A percentile compares a stretch with the other conserved stretches of the same genome.
These are phyloP conservation scores for Eristalis tenax DNA, from an alignment of 2,888 invertebrate species.

Conservation along the genomic window DNA sequence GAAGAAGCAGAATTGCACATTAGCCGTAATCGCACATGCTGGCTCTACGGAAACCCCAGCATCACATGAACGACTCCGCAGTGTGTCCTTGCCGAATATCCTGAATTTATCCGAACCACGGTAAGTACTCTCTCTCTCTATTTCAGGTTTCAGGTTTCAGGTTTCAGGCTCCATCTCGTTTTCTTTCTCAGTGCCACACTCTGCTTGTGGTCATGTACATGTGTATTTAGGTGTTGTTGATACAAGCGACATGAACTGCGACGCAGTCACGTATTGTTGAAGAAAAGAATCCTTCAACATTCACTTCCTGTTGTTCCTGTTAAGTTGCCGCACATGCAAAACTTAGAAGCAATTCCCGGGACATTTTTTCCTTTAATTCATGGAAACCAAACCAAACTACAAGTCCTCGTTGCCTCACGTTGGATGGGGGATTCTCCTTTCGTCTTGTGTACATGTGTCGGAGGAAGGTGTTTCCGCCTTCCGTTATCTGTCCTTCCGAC, in stretches of 20 bases:
- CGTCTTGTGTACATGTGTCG: neutral
- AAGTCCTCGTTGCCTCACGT: neutral
- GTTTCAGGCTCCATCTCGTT: neutral
- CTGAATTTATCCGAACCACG: constrained; percentile 66
- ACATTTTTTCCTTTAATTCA: constrained; percentile 42
- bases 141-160: neutral
- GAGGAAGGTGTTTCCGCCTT: constrained; percentile 42
- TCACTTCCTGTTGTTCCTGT: constrained; percentile 23
- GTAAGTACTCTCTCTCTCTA: constrained; percentile 61
- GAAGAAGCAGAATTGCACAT: constrained; percentile 51
- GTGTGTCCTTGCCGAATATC: constrained; percentile 76
- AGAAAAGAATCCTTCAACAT: constrained; percentile 23
- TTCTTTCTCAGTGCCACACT: neutral
- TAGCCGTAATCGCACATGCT: constrained; percentile 57
- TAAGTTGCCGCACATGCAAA: neutral
- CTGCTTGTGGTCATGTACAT: neutral
- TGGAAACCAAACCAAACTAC: constrained; percentile 35
- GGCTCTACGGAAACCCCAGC: constrained; percentile 37
- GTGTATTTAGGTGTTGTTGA: neutral
- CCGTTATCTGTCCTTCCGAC: constrained; percentile 40
- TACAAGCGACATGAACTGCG: neutral
- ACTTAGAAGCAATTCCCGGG: neutral
- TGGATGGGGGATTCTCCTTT: neutral
- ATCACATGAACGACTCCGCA: constrained; percentile 71
- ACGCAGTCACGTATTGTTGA: constrained; percentile 26